These are phyloP conservation scores for Tetramorium bicarinatum DNA, from an alignment of 2,888 invertebrate genomes.

Conservation along the genomic window DNA sequence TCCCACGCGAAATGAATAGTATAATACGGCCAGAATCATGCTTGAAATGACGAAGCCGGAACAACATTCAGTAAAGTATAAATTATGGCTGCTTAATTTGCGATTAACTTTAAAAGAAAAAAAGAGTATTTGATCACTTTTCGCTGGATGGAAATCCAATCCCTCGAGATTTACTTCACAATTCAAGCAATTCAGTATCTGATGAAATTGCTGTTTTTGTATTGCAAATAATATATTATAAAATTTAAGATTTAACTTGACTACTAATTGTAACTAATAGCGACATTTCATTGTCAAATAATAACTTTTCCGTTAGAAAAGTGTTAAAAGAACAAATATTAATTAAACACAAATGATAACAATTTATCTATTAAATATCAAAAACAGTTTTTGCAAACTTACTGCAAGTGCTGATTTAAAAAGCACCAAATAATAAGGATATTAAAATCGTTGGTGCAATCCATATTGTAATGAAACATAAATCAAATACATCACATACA, in stretches of 20 bases:
- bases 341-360: background rate
- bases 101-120: slow-evolving; percentile 16
- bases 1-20: slow-evolving; percentile 29
- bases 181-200: background rate
- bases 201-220: background rate
- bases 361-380: background rate
- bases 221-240: background rate
- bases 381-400: background rate
- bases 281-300: background rate
- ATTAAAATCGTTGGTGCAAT: background rate
- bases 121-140: background rate
- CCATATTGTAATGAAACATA: background rate
- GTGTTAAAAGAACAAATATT: background rate
- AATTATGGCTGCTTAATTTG: slow-evolving; percentile 22
- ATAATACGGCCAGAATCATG: slow-evolving; percentile 28
- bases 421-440: background rate
- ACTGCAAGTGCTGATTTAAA: background rate
- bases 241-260: background rate
- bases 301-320: background rate
- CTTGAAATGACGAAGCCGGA: background rate
- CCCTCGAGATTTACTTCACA: background rate
- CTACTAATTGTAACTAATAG: background rate
- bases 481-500: background rate
- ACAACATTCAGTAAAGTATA: background rate
- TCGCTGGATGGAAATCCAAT: background rate